Conservation (phyloP, 2,797 vertebrate genomes). For the Euphonia xanthogaster region DNA sequence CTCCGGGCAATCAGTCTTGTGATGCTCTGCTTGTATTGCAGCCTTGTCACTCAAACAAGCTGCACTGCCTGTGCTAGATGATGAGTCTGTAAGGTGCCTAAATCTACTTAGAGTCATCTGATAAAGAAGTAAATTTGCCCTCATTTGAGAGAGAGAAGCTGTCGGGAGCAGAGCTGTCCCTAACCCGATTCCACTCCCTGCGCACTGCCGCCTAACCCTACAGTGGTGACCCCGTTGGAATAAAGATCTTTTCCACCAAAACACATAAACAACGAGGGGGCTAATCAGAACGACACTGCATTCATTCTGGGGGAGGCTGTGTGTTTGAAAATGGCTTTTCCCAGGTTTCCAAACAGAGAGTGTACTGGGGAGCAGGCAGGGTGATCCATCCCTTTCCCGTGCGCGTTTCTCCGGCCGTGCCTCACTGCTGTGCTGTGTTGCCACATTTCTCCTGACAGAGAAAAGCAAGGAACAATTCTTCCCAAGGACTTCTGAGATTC, state of each 20-base stretch:
- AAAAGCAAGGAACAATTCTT: too few species aligned
- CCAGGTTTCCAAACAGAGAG: not conserved
- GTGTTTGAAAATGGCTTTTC: not conserved
- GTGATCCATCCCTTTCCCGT: rapidly evolving
- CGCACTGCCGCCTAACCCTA: rapidly evolving
- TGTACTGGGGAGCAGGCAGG: not conserved
- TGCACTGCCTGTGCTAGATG: rapidly evolving
- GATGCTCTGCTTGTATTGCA: rapidly evolving
- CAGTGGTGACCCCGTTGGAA: rapidly evolving
- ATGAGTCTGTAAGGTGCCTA: rapidly evolving
- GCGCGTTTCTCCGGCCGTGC: rapidly evolving
- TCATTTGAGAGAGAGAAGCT: not conserved
- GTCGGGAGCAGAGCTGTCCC: rapidly evolving
- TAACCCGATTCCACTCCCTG: rapidly evolving
- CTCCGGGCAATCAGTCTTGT: not conserved
- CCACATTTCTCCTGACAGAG: too few species aligned
- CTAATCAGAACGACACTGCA: rapidly evolving
- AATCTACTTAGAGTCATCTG: not conserved
- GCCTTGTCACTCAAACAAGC: not conserved
- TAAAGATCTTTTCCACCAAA: too few species aligned
- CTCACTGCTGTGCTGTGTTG: not conserved
- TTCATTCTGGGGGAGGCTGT: rapidly evolving
- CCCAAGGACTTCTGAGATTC: too few species aligned
- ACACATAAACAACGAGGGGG: not conserved
- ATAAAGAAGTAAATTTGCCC: not conserved